Base-by-base conservation (phyloP, 2,797 vertebrate genomes). In the Phrynocephalus forsythii region DNA sequence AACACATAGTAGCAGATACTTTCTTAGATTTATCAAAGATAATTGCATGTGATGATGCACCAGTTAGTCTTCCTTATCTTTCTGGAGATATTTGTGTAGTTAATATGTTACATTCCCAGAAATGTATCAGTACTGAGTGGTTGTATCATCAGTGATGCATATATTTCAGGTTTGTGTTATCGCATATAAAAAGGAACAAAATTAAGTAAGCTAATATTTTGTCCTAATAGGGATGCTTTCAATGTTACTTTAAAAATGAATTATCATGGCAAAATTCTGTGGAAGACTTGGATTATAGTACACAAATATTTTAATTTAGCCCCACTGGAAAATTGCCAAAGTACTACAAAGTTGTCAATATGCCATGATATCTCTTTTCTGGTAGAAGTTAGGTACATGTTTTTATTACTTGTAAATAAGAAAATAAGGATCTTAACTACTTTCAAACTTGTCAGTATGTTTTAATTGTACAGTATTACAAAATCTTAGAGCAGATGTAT, bases 401-500 rank as follows among this genome's bases (percentile, higher is more conserved):
- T 84, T 18, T 83, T 84, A 67, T 73, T 69, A 16, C 15, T 79
- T 69, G 20, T 11, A 33, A 69, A 69, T 33, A 30, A 56, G 79
- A n/a, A 78, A 52, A 82, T 75, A 67, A 66, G 63, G 24, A 10
- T n/a, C 11, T 81, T 71, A 79, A 26, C 26, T 52, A 16, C 33
- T 85, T 50, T 73, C 73, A 79, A 81, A 1, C 60, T 56, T 44
- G 56, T 72, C 50, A 38, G 10, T 84, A 72, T 85, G 78, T 26
- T 85, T 79, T 85, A 68, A 28, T 38, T 67, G 11, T 87, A 8
- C 89, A 38, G 92, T 89, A 72, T 76, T 91, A 79, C 60, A 50
- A 66, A 66, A 38, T 6, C 38, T 77, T 91, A 91, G 67, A 89
- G 92, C 92, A 1, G 9, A 92, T 69, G 84, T 71, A 89, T 82